Conservation (phyloP, 2,888 invertebrate species). For the Nomada flava region DNA sequence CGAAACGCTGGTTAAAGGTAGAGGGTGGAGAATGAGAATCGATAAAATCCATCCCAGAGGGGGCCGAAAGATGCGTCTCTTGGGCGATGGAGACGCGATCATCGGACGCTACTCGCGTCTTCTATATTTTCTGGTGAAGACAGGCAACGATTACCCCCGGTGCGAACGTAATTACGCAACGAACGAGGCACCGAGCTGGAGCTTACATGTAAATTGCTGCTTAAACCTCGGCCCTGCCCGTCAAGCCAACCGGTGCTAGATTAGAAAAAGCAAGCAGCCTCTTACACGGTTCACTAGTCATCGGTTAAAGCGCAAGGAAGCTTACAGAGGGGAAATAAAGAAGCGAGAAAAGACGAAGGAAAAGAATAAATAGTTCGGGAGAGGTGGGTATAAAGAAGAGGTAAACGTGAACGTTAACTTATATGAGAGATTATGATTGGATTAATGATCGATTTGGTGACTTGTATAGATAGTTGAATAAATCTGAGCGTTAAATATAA, state of each 20-base stretch:
- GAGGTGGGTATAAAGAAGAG: neutral
- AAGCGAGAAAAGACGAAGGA: constrained; percentile 38
- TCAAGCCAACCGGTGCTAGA: constrained; percentile 72
- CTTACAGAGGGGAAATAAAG: constrained; percentile 4
- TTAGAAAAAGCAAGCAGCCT: constrained; percentile 75
- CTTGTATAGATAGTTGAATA: constrained; percentile 53
- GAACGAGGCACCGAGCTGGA: constrained; percentile 66
- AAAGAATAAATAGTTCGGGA: neutral
- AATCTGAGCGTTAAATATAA: constrained; percentile 1
- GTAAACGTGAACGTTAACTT: constrained; percentile 23
- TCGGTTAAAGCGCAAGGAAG: constrained; percentile 19
- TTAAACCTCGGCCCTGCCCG: constrained; percentile 77
- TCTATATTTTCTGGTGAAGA: constrained; percentile 64
- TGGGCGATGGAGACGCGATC: constrained; percentile 32
- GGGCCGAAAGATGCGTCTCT: constrained; percentile 11
- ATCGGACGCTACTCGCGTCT: constrained; percentile 43
- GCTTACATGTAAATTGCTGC: constrained; percentile 82
- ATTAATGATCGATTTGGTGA: constrained; percentile 28
- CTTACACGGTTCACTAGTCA: constrained; percentile 67
- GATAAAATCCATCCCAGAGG: constrained; percentile 32
- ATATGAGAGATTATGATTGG: constrained; percentile 7
- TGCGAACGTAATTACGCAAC: constrained; percentile 76
- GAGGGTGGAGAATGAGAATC: constrained; percentile 24
- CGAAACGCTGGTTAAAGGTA: constrained; percentile 14
- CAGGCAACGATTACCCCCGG: constrained; percentile 70